Conservation (phyloP, 2,888 invertebrate genomes). For the Ametastegia equiseti region DNA sequence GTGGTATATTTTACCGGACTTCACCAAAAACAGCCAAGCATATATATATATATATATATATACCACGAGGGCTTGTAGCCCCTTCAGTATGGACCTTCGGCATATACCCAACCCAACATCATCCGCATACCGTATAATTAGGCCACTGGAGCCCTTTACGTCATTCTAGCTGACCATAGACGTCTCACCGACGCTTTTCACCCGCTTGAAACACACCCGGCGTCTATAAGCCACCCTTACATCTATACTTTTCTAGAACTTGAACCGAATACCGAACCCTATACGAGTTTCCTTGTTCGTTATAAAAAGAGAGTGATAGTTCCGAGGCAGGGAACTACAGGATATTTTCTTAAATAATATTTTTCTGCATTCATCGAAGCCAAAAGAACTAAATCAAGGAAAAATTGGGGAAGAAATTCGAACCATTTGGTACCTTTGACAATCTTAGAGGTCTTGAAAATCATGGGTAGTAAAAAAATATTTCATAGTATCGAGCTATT, state of each 20-base stretch:
- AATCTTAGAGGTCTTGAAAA: too few relatives aligned
- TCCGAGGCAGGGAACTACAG: too few relatives aligned
- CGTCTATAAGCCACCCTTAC: neutral
- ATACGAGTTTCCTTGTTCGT: too few relatives aligned
- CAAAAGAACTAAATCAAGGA: too few relatives aligned
- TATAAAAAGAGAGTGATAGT: too few relatives aligned
- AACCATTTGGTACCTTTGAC: too few relatives aligned
- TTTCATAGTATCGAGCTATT: too few relatives aligned
- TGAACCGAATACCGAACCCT: neutral
- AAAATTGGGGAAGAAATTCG: too few relatives aligned
- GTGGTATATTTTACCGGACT: slow-evolving; percentile 60
- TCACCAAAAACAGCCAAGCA: slow-evolving; percentile 5
- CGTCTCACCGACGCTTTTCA: neutral
- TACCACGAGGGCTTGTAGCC: slow-evolving; percentile 4
- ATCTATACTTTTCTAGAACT: neutral
- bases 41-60: neutral
- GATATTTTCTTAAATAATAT: too few relatives aligned
- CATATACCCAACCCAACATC: slow-evolving; percentile 39
- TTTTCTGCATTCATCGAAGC: too few relatives aligned
- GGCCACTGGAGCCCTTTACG: slow-evolving; percentile 48
- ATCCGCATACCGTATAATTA: slow-evolving; percentile 41
- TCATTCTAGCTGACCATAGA: slow-evolving; percentile 41
- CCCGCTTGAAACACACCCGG: neutral
- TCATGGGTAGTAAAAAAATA: too few relatives aligned
- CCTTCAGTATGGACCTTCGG: slow-evolving; percentile 34